Percentiles rank a stretch among this genome's conserved stretches.
These are phyloP conservation scores for Mycalesis mineus DNA, from an alignment of 2,888 invertebrate genomes.

Conservation along the genomic window DNA sequence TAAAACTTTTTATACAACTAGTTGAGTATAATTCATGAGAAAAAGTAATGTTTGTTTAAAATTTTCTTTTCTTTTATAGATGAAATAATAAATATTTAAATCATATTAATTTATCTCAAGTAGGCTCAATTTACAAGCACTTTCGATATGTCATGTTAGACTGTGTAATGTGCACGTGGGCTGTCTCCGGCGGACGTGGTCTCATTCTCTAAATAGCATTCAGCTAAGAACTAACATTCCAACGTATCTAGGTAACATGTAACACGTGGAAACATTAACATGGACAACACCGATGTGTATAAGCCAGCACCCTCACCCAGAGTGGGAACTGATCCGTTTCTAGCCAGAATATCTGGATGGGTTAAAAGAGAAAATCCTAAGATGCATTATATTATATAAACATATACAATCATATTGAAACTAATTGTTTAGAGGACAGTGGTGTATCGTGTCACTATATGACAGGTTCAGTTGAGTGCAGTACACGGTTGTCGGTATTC, in stretches of 20 bases:
- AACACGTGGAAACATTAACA: slow-evolving; percentile 52
- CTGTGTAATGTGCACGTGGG: background rate
- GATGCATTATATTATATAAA: slow-evolving; percentile 55
- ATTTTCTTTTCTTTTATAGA: too few relatives aligned
- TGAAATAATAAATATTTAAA: too few relatives aligned
- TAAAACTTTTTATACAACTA: too few relatives aligned
- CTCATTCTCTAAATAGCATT: slow-evolving; percentile 67
- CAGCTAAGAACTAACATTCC: slow-evolving; percentile 69
- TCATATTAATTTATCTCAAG: too few relatives aligned
- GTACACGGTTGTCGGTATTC: background rate
- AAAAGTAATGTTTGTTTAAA: too few relatives aligned
- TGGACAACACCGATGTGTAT: slow-evolving; percentile 70
- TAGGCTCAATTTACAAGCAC: too few relatives aligned
- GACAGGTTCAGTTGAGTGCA: slow-evolving; percentile 12
- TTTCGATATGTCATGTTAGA: too few relatives aligned
- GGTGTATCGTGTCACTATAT: slow-evolving; percentile 14
- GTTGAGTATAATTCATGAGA: too few relatives aligned
- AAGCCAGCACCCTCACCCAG: slow-evolving; percentile 80
- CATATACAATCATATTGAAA: slow-evolving; percentile 19
- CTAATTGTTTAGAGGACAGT: slow-evolving; percentile 4
- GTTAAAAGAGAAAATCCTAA: slow-evolving; percentile 68
- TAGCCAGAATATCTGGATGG: slow-evolving; percentile 81
- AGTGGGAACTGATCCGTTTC: slow-evolving; percentile 81
- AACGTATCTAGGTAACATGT: slow-evolving; percentile 70
- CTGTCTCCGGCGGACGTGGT: slow-evolving; percentile 62